Evolutionary conservation across 2,113 vertebrate genomes (phyloP), one percentile per base, ranked within the genome.

Genomic region (Prolemur simus): DNA sequence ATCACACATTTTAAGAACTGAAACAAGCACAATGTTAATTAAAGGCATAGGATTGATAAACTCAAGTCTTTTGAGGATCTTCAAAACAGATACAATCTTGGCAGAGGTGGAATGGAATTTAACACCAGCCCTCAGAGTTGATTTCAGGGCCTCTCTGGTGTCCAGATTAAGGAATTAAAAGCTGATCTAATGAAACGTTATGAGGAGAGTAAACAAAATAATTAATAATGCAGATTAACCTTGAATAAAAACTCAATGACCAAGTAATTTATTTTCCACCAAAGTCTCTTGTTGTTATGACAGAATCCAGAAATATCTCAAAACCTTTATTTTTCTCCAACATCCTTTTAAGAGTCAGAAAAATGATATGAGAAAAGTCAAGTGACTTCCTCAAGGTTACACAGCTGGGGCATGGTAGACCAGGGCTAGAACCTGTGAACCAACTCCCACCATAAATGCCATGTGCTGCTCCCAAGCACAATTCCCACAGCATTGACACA

Each of bases 241-340:
- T 63, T 54, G 29, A 91, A 85, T 94, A 84, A 95, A 89, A 92
- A 27, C 52, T 87, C 52, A 77, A 74, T 60, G 45, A 56, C 14
- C 56, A 91, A 42, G 10, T 39, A 45, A 84, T 74, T 29, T 45
- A 89, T 64, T 95, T 90, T 68, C 49, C 56, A 87, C 49, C 45
- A 42, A 6, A 21, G 39, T 73, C 47, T 94, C 87, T 86, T 56
- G 32, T 42, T 63, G 47, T 66, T 34, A n/a, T 17, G 37, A n/a
- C 63, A 68, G 39, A 5, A 86, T 81, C 18, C 71, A 95, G 82
- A 95, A 77, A 71, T 49, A 56, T 39, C 68, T 54, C 42, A 69
- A 89, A 95, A 63, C 4, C 3, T 93, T 96, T 37, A 25, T 81
- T 77, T 76, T 86, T 92, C 34, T 34, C 54, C 60, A 89, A 0